Evolutionary conservation across 2,888 invertebrate genomes (phyloP), one percentile per base, ranked within the genome.

Genomic region (Folsomia candida): DNA sequence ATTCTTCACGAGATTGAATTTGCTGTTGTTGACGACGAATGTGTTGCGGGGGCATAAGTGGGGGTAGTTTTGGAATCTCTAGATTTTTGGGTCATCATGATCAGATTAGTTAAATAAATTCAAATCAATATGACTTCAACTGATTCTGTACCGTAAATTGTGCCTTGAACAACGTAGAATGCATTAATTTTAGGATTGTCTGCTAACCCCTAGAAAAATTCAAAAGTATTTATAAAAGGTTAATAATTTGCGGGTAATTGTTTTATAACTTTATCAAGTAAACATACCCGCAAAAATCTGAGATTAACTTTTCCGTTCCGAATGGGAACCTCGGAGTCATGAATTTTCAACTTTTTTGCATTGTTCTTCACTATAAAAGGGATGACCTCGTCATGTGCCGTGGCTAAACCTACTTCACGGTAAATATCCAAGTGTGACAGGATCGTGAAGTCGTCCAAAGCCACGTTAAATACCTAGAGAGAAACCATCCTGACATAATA

Each of bases 101-200:
- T 11, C 6, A 62, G n/a, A n/a, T 25, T 27, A n/a, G 26, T 4
- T 20, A 11, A 18, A 9, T 14, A 22, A n/a, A 14, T 57, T 14
- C 57, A 14, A 9, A 11, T 47, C 14, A 47, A 14, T 11, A 47
- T 47, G 9, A 47, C 47, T 9, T 47, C 9, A 47, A 14, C 47
- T 11, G 47, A 47, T 11, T 14, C 47, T 47, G 11, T 82, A 88
- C 87, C 87, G 80, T 92, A 89, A 61, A 91, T 82, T 69, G 88
- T 89, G 65, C 96, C 97, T 84, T 90, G 91, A 83, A 94, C 88
- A 20, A 97, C 89, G 83, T 89, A 93, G 81, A 97, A 89, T 1
- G 97, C 97, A 87, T 97, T 97, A 51, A 97, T 91, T 86, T 97
- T 97, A 24, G 97, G 97, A 85, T 97, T 97, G 83, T 97, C 97